Percentiles rank a stretch among this genome's conserved stretches.
Conservation (phyloP, 2,113 vertebrate species). For the Larimichthys crocea region DNA sequence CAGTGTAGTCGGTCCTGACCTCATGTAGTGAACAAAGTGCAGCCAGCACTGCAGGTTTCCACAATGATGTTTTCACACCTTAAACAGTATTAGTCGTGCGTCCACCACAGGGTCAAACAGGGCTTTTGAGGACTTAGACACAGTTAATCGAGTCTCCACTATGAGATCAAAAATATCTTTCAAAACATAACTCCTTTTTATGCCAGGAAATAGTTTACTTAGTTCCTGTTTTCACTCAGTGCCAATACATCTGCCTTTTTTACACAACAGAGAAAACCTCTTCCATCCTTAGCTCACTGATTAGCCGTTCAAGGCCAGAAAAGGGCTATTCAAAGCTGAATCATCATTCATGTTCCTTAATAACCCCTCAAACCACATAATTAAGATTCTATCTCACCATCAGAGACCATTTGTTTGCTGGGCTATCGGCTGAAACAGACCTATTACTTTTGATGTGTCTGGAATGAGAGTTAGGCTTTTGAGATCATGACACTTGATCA, state of each 20-base stretch:
- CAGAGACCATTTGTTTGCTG: conserved; percentile 12
- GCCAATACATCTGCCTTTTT: not conserved
- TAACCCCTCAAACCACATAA: conserved; percentile 7
- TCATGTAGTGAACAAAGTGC: conserved; percentile 54
- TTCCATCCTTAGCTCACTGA: conserved; percentile 1
- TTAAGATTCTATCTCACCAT: not conserved
- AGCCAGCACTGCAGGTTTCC: conserved; percentile 19
- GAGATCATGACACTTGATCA: not conserved
- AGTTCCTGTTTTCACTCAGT: not conserved
- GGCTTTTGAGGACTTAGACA: not conserved
- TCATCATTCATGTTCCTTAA: conserved; percentile 16
- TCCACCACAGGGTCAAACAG: not conserved
- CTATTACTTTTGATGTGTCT: not conserved
- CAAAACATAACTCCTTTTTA: not conserved
- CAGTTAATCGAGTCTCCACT: not conserved
- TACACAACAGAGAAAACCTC: conserved; percentile 5
- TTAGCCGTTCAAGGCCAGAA: conserved; percentile 16
- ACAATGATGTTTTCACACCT: not conserved
- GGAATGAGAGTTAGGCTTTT: not conserved
- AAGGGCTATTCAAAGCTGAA: not conserved
- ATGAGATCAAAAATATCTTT: not conserved
- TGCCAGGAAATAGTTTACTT: not conserved
- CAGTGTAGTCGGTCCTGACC: conserved; percentile 38
- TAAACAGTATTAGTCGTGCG: not conserved
- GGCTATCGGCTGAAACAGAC: not conserved